Evolutionary conservation across 2,888 invertebrate genomes (phyloP).

Genomic region (Tachina grossa): DNA sequence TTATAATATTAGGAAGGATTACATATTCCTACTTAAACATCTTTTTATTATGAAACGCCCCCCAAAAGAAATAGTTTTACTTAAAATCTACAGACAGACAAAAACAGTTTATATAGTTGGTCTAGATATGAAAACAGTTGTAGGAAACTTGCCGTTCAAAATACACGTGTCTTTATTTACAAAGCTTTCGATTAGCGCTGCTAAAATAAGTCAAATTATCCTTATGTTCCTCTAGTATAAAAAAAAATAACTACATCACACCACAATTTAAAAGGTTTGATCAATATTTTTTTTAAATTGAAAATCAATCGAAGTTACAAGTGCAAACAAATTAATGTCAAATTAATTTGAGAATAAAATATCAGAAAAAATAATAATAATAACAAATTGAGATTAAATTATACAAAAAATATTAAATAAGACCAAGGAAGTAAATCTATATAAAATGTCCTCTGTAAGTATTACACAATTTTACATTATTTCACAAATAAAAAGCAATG

Average conservation of each 20-base stretch:
- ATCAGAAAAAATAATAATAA: neutral
- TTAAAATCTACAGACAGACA: constrained; percentile 28
- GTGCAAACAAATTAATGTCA: constrained; percentile 34
- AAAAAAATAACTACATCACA: constrained; percentile 6
- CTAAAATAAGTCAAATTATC: constrained; percentile 24
- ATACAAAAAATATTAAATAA: neutral
- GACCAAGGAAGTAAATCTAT: neutral
- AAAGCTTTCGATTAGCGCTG: constrained; percentile 25
- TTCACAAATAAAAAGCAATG: neutral
- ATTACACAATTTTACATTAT: neutral
- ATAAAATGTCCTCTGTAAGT: constrained; percentile 80
- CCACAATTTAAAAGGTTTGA: constrained; percentile 65
- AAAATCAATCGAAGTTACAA: constrained; percentile 63
- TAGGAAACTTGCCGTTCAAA: constrained; percentile 58
- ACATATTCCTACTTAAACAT: neutral
- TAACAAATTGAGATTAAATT: constrained; percentile 12
- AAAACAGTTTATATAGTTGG: constrained; percentile 29
- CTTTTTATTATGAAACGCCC: constrained; percentile 39
- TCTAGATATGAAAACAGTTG: constrained; percentile 64
- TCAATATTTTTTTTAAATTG: constrained; percentile 67
- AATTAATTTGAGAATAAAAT: constrained; percentile 22
- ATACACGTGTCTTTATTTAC: constrained; percentile 49
- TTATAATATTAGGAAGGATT: neutral
- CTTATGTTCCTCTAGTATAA: constrained; percentile 33
- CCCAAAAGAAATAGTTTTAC: constrained; percentile 15